Conservation (phyloP, 2,113 vertebrate species). For the Grammomys dolichurus region DNA sequence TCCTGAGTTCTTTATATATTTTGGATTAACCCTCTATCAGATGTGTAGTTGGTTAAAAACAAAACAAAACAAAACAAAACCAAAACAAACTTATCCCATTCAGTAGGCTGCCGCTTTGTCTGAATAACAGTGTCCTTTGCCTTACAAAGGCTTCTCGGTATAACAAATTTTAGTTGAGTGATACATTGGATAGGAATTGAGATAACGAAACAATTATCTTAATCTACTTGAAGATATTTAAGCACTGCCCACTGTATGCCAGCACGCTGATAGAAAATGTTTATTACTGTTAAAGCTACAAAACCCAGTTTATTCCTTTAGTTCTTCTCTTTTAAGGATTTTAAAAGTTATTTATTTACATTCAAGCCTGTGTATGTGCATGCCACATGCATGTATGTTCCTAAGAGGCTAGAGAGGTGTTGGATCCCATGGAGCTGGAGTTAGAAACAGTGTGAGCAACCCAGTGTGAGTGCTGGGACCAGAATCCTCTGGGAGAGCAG, state of each 20-base stretch:
- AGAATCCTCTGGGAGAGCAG: not conserved
- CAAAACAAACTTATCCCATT: not conserved
- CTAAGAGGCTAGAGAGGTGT: not conserved
- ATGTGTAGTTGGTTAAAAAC: too few relatives aligned
- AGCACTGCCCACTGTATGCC: not conserved
- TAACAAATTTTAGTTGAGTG: not conserved
- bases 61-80: too few relatives aligned
- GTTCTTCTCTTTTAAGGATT: not conserved
- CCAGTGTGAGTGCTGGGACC: not conserved
- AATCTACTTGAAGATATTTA: not conserved
- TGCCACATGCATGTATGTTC: not conserved
- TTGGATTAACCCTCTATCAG: not conserved
- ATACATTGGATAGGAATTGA: conserved; percentile 3
- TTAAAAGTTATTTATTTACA: not conserved
- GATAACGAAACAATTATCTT: not conserved
- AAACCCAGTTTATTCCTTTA: not conserved
- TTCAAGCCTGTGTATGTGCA: not conserved
- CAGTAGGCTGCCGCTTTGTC: not conserved
- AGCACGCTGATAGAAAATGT: not conserved
- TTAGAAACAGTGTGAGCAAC: not conserved
- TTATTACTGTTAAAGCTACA: not conserved
- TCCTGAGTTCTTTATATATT: not conserved
- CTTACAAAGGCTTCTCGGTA: not conserved
- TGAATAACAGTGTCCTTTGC: not conserved
- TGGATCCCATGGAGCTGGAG: not conserved